phyloP scores from a whole-genome alignment of 2,113 vertebrate genomes.

The Upupa epops region DNA sequence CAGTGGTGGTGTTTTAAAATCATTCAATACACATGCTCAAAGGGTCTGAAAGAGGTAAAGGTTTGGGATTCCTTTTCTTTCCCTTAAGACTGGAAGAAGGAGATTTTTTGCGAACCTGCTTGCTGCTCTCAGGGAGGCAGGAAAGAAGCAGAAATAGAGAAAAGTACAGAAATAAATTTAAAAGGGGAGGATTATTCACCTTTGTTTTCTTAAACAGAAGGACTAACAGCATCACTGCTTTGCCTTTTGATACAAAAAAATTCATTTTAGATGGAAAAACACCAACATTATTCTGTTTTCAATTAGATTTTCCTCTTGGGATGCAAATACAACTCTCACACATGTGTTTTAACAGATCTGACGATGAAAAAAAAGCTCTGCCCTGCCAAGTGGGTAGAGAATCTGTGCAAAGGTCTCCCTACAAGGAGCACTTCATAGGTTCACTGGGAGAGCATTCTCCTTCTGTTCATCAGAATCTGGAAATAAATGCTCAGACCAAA shows the following conservation, averaged over 20 bases:
- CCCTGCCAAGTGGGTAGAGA: background rate
- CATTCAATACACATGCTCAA: background rate
- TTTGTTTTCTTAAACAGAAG: conserved; percentile 6
- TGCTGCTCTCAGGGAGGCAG: background rate
- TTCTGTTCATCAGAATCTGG: background rate
- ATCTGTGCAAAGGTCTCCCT: background rate
- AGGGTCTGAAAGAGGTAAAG: background rate
- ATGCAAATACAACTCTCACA: background rate
- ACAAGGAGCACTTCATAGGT: background rate
- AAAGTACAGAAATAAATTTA: background rate
- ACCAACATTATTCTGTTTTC: background rate
- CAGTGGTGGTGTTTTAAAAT: background rate
- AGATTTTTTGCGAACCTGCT: background rate
- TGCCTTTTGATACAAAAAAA: background rate
- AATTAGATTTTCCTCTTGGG: background rate
- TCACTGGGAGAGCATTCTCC: background rate
- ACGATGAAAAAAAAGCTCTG: background rate
- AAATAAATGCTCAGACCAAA: background rate
- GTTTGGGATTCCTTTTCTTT: background rate
- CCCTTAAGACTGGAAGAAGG: background rate
- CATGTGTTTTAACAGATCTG: background rate
- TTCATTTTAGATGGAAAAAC: background rate
- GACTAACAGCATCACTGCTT: background rate
- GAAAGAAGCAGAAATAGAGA: background rate
- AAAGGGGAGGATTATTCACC: conserved; percentile 4